Evolutionary conservation across 2,888 invertebrate genomes (phyloP).

Genomic region (Auanema freiburgensis): DNA sequence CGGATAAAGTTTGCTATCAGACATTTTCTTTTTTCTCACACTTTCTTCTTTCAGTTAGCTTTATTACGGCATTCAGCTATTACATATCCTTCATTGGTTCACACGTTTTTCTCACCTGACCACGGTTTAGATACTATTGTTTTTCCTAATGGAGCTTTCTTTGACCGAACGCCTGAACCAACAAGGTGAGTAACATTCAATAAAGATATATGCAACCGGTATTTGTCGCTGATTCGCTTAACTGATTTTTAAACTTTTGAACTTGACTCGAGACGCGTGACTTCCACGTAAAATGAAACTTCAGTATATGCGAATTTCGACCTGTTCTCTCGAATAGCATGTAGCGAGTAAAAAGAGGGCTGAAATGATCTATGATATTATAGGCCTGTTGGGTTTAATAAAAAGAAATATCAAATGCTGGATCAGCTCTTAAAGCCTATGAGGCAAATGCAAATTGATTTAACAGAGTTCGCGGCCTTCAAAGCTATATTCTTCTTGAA

Average conservation of each 20-base stretch:
- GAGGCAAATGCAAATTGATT: constrained; percentile 54
- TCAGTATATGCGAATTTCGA: no score
- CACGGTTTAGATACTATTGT: constrained; percentile 59
- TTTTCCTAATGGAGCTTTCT: constrained; percentile 61
- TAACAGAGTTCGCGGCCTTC: constrained; percentile 61
- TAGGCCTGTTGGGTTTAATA: constrained; percentile 47
- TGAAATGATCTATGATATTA: constrained; percentile 6
- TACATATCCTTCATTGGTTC: constrained; percentile 61
- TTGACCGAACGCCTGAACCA: constrained; percentile 57
- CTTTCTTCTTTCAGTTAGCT: constrained; percentile 43
- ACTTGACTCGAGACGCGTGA: no score
- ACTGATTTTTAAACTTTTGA: neutral
- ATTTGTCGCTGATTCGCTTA: neutral
- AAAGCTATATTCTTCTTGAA: constrained; percentile 63
- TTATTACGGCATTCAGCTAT: constrained; percentile 61
- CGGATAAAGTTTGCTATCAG: constrained; percentile 47
- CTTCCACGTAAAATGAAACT: no score
- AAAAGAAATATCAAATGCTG: constrained; percentile 58
- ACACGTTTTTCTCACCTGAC: constrained; percentile 60
- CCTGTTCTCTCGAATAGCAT: neutral
- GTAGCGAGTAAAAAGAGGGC: neutral
- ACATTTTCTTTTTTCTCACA: neutral
- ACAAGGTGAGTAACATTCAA: constrained; percentile 36
- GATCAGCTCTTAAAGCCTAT: constrained; percentile 61
- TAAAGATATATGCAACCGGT: no score